phyloP scores from a whole-genome alignment of 2,113 vertebrate species.

The Protobothrops flavoviridis region DNA sequence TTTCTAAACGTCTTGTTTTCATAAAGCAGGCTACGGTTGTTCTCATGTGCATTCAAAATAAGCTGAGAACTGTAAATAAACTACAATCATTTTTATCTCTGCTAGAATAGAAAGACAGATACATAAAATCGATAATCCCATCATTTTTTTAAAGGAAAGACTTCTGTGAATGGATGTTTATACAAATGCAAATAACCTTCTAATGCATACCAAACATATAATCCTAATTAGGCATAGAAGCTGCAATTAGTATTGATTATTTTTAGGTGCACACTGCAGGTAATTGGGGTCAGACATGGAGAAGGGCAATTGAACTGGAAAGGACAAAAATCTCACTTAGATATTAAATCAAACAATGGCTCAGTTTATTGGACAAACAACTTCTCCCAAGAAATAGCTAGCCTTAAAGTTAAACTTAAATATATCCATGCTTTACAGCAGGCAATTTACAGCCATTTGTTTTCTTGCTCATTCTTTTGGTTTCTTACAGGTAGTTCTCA shows the following conservation, averaged over 20 bases:
- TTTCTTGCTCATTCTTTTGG: not conserved
- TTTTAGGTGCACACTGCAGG: not conserved
- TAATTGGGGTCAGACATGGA: not conserved
- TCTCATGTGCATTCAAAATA: slow-evolving; percentile 45
- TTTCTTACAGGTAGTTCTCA: not conserved
- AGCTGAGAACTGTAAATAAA: slow-evolving; percentile 26
- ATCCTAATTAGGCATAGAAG: not conserved
- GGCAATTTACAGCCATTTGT: not conserved
- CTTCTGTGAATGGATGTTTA: slow-evolving; percentile 35
- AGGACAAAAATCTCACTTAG: not conserved
- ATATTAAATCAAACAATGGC: not conserved
- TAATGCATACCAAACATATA: not conserved
- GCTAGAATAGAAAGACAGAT: not conserved
- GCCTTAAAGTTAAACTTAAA: not conserved
- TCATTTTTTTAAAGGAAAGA: not conserved
- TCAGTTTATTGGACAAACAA: not conserved
- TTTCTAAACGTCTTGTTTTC: slow-evolving; percentile 46
- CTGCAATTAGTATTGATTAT: not conserved
- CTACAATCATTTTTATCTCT: not conserved
- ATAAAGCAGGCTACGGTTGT: slow-evolving; percentile 2
- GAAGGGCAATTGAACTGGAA: not conserved
- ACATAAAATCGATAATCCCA: not conserved
- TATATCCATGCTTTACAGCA: not conserved
- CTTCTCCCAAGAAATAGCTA: not conserved
- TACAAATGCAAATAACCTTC: slow-evolving; percentile 27